Evolutionary conservation across 2,888 invertebrate species (phyloP), one percentile per base, ranked within the genome.

Genomic region (Dicyrtoma fusca): DNA sequence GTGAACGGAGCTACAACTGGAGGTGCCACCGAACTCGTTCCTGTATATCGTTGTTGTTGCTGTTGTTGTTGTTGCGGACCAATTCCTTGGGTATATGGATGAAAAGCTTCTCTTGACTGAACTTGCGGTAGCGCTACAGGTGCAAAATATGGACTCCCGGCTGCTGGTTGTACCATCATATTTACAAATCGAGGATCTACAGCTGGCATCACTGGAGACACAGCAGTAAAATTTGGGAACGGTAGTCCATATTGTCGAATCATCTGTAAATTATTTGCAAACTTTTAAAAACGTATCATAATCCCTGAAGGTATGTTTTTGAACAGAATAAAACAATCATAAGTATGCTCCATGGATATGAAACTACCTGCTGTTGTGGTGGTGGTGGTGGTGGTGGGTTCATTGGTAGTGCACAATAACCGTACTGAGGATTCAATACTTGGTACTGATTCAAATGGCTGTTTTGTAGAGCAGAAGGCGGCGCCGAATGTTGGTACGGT

Each of bases 31-130:
- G 59, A 13, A 53, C 19, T 53, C 13, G n/a, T 45, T 11, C 45
- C 13, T 10, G n/a, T n/a, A n/a, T n/a, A n/a, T 25, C 23, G 57
- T 14, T 57, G 57, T 57, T 4, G 4, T 57, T 11, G 25, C 23
- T 11, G 64, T 19, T 64, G 64, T 10, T 23, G 64, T 51, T 51
- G 64, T 17, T 62, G 62, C 10, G 13, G 64, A 13, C 6, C 19
- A 57, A 44, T 44, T 44, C 45, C 51, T n/a, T 51, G 10, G 6
- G 23, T 11, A 26, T 57, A 57, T 14, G 11, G 25, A 10, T 25
- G 57, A 8, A 19, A 19, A 49, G 17, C 3, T 13, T 14, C 3
- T 49, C 6, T 8, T 2, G 14, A 25, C 5, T 11, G 26, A 11
- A 5, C 14, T 26, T 3, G 26, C 13, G 26, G 6, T 57, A 34